phyloP scores from a whole-genome alignment of 1,140 invertebrate species.

The Atta colombica region DNA sequence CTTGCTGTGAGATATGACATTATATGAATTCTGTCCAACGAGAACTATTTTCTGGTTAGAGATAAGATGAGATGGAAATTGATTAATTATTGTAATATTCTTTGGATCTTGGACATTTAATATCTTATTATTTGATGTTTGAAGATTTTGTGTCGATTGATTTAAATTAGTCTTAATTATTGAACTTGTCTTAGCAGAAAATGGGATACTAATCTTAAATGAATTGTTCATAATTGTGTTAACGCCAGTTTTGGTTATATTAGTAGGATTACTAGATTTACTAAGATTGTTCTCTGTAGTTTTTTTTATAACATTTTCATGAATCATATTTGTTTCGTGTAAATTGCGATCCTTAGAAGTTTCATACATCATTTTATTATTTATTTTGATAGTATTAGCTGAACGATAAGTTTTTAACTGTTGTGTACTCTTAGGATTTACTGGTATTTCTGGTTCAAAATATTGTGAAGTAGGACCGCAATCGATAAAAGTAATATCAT shows the following conservation, averaged over 20 bases:
- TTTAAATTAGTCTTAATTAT: conserved; percentile 39
- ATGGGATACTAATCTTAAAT: background rate
- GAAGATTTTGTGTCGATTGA: conserved; percentile 33
- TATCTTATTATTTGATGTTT: conserved; percentile 68
- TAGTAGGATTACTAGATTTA: background rate
- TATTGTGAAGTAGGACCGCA: conserved; percentile 74
- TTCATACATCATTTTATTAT: background rate
- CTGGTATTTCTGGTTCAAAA: conserved; percentile 50
- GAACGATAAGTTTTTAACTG: background rate
- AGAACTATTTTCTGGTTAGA: conserved; percentile 78
- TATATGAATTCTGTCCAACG: conserved; percentile 70
- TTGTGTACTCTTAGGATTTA: background rate
- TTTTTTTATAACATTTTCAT: conserved; percentile 30
- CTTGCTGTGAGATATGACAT: background rate
- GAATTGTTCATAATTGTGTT: background rate
- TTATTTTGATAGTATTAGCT: background rate
- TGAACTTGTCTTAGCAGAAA: conserved; percentile 5
- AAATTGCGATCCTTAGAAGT: background rate
- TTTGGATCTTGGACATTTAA: conserved; percentile 76
- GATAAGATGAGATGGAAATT: conserved; percentile 74
- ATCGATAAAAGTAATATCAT: conserved; percentile 82
- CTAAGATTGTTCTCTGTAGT: background rate
- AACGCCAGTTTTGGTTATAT: background rate
- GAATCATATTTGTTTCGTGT: background rate
- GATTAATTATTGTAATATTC: conserved; percentile 76